Conservation (phyloP, 2,888 invertebrate genomes). For the Abrostola triplasia region DNA sequence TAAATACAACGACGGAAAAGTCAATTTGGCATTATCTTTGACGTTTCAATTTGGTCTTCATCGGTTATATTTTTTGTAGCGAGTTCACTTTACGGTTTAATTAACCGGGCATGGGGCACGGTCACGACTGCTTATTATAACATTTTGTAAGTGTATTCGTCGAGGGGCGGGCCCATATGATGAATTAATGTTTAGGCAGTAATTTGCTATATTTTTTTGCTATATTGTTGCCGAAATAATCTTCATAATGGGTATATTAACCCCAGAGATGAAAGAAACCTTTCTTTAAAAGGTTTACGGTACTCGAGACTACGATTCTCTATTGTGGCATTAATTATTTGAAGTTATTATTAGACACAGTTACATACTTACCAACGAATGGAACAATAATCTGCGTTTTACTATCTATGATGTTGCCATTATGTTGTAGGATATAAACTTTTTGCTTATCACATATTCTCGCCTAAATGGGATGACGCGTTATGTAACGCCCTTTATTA, state of each 20-base stretch:
- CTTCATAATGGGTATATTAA: slow-evolving; percentile 65
- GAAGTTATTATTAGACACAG: too few species aligned
- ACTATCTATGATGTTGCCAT: too few species aligned
- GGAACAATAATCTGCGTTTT: too few species aligned
- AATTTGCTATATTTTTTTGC: slow-evolving; percentile 77
- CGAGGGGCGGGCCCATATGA: slow-evolving; percentile 72
- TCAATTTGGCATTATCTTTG: slow-evolving; percentile 42
- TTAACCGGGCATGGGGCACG: slow-evolving; percentile 53
- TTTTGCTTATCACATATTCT: too few species aligned
- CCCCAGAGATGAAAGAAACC: slow-evolving; percentile 57
- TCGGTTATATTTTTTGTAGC: slow-evolving; percentile 41
- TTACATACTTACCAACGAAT: too few species aligned
- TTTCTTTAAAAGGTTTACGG: slow-evolving; percentile 54
- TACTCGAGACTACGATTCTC: slow-evolving; percentile 33
- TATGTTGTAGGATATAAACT: too few species aligned
- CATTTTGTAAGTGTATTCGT: slow-evolving; percentile 57
- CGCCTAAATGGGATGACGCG: too few species aligned
- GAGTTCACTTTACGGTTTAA: slow-evolving; percentile 57
- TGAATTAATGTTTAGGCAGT: slow-evolving; percentile 77
- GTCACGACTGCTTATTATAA: slow-evolving; percentile 70
- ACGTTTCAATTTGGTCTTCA: slow-evolving; percentile 44
- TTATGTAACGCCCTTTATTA: background rate
- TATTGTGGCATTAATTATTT: too few species aligned
- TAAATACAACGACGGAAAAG: slow-evolving; percentile 23
- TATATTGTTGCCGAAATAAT: slow-evolving; percentile 65